These are phyloP conservation scores for Chrysodeixis includens DNA, from an alignment of 2,888 invertebrate genomes.

Conservation along the genomic window DNA sequence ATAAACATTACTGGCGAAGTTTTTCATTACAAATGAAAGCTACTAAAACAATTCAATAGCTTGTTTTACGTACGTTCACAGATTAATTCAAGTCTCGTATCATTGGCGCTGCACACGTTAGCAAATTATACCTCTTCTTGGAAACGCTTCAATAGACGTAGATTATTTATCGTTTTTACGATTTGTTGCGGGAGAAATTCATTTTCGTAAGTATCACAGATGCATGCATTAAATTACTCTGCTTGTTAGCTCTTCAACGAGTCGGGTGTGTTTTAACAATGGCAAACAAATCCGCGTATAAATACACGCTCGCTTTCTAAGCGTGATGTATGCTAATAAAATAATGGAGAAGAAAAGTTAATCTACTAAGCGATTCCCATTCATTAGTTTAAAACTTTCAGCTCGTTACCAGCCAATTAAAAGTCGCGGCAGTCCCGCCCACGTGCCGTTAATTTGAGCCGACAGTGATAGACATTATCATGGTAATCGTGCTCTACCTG, in stretches of 20 bases:
- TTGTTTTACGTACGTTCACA: constrained; percentile 70
- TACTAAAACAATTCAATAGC: constrained; percentile 75
- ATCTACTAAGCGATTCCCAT: constrained; percentile 73
- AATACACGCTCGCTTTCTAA: constrained; percentile 79
- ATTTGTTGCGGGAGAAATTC: constrained; percentile 68
- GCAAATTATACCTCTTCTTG: constrained; percentile 74
- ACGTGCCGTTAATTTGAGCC: constrained; percentile 75
- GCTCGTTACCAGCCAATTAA: constrained; percentile 82
- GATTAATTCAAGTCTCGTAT: constrained; percentile 70
- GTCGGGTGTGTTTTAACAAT: constrained; percentile 44
- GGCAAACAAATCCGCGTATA: constrained; percentile 46
- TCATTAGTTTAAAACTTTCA: constrained; percentile 83
- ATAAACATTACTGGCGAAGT: constrained; percentile 70
- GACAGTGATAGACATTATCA: constrained; percentile 71
- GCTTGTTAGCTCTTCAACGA: constrained; percentile 43
- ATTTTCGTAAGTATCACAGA: constrained; percentile 48
- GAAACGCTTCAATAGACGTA: constrained; percentile 78
- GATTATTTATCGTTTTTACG: constrained; percentile 79
- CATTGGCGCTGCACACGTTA: constrained; percentile 67
- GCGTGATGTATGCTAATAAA: constrained; percentile 65
- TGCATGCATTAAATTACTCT: constrained; percentile 29
- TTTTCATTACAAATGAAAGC: constrained; percentile 80
- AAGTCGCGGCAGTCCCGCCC: constrained; percentile 68
- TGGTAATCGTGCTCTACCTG: constrained; percentile 33
- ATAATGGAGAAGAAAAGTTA: constrained; percentile 73